These are phyloP conservation scores for Rotaria magnacalcarata DNA, from an alignment of 2,888 invertebrate genomes.

Conservation along the genomic window DNA sequence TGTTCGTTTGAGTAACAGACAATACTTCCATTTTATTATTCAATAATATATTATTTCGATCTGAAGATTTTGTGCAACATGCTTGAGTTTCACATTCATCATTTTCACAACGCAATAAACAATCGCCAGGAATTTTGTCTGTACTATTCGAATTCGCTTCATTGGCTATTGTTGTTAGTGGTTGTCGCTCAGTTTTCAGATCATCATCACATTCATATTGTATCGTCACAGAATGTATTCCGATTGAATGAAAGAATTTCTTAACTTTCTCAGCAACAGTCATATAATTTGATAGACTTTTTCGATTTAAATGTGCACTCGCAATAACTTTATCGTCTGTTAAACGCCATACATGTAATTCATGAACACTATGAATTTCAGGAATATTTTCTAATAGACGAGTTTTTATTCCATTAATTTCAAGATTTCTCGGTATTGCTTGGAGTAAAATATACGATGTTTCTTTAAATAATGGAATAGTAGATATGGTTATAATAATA, in stretches of 20 bases:
- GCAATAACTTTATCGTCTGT: conserved; percentile 93
- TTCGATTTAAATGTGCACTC: conserved; percentile 88
- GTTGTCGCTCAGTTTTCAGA: not conserved
- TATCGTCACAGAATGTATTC: conserved; percentile 95
- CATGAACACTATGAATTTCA: conserved; percentile 73
- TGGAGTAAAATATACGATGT: conserved; percentile 89
- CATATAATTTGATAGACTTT: conserved; percentile 85
- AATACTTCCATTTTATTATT: not conserved
- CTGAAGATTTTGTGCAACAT: not conserved
- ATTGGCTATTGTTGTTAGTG: not conserved
- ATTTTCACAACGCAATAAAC: not conserved
- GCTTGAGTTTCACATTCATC: conserved; percentile 12
- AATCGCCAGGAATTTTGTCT: not conserved
- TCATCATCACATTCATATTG: conserved; percentile 86
- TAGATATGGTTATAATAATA: conserved; percentile 36
- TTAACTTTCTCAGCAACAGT: conserved; percentile 90
- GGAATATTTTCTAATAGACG: conserved; percentile 63
- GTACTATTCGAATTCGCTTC: not conserved
- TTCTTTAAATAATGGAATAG: conserved; percentile 65
- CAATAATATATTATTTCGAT: not conserved
- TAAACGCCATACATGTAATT: conserved; percentile 96
- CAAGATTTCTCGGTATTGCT: conserved; percentile 95
- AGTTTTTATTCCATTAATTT: conserved; percentile 75
- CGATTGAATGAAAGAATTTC: conserved; percentile 93
- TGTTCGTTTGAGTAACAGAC: not conserved